Base-by-base conservation (phyloP, 1,140 invertebrate genomes). In the Drosophila ohnishii region DNA sequence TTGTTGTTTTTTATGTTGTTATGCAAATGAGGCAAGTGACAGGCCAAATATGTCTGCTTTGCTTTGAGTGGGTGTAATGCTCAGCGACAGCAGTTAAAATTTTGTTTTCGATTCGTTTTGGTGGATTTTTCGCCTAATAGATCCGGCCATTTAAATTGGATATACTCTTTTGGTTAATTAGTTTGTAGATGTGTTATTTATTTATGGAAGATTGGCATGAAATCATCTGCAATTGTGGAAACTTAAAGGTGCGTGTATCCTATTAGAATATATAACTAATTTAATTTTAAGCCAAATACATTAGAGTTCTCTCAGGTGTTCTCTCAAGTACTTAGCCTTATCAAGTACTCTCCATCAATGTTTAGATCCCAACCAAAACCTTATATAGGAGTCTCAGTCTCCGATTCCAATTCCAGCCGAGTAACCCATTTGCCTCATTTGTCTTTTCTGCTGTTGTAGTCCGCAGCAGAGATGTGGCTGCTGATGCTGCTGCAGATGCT, bases 351-450 rank as follows among this genome's bases (percentile, higher is more conserved):
- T 58, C n/a, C 47, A 65, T 69, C 65, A 44, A 39, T 35, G 61
- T 44, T 65, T 30, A 44, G 61, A 65, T 19, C 28, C 22, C 30
- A 40, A 4, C n/a, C n/a, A 50, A 40, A 35, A 7, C 51, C 51
- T 58, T 71, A 30, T 75, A 48, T 25, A 65, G 60, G 42, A 48
- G 37, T 30, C 51, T 4, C 10, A 55, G 62, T 39, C 48, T 13
- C 13, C 61, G 65, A 69, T 76, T 50, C 32, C 51, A 40, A 30
- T 59, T 48, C 14, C 60, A 83, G 64, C 80, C 60, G 50, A 76
- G 47, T 84, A 85, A 84, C 81, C 81, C 67, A 80, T 80, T 77
- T 85, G 62, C 77, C 77, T 59, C 67, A 66, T 85, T 84, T 66
- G 53, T 40, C 65, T 40, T 58, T 37, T 30, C 48, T 57, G 45